Base-by-base conservation (phyloP, 23 tunicate species). In the Ascidia mentula region DNA sequence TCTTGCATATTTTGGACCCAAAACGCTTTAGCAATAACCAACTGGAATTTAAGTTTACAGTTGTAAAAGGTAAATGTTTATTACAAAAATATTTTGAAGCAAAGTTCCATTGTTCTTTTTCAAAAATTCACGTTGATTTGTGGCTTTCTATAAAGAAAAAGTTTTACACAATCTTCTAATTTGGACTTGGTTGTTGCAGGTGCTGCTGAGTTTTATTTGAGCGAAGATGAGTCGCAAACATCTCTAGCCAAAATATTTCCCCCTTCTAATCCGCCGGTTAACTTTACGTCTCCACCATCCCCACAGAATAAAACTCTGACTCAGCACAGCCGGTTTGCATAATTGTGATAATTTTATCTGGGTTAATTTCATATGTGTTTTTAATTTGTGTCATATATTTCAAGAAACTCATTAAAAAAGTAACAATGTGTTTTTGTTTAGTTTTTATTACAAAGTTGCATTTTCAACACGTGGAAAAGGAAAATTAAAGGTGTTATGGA, bases 381-480 rank as follows among this genome's bases (percentile, higher is more conserved):
- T n/a, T n/a, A n/a, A n/a, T n/a, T n/a, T n/a, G n/a, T n/a, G n/a
- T n/a, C n/a, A n/a, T 53, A 28, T 53, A 3, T 42, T 42, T 42
- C 15, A 12, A 42, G 15, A 53, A 9, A 6, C 24, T 53, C 24
- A 28, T 53, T 53, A 53, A 53, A 53, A 5, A 53, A 6, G 13
- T n/a, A n/a, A n/a, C n/a, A n/a, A n/a, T 1, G 13, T 53, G 22
- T 6, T 53, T 53, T 53, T 5, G 45, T 77, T 40, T 46, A 77
- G 80, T 1, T 45, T 77, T 24, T 79, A 79, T 46, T 79, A 60
- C 73, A 60, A 61, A 60, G 45, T 59, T 36, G 36, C 26, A 60
- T 59, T 53, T 53, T 53, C 13, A 26, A 53, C 12, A 20, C 7
- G 24, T 9, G 24, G 13, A 53, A 53, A 53, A 53, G 65, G 24